Percentiles rank a stretch among this genome's conserved stretches.
phyloP scores from a whole-genome alignment of 2,888 invertebrate genomes.

The Trachelus iudaicus region DNA sequence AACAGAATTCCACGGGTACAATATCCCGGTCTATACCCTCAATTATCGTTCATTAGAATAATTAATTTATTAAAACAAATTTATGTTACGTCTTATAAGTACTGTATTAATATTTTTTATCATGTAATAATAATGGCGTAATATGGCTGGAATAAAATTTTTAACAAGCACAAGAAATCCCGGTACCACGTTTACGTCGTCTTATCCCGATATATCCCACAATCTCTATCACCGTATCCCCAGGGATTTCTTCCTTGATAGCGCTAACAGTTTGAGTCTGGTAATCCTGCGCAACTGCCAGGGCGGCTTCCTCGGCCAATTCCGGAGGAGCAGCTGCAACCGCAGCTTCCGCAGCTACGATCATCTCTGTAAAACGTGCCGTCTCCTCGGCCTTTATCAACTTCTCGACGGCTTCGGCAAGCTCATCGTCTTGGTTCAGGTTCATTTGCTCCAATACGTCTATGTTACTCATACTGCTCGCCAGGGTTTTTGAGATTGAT shows the following conservation, averaged over 20 bases:
- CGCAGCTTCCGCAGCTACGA: conserved; percentile 65
- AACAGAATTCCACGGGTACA: too few species aligned
- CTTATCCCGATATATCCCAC: conserved; percentile 67
- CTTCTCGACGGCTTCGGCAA: conserved; percentile 63
- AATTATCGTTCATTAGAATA: too few species aligned
- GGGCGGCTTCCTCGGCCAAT: conserved; percentile 66
- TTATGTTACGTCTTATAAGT: too few species aligned
- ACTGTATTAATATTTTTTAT: too few species aligned
- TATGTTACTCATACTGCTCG: conserved; percentile 34
- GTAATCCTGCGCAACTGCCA: conserved; percentile 60
- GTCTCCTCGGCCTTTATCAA: conserved; percentile 66
- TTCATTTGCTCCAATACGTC: conserved; percentile 31
- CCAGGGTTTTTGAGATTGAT: conserved; percentile 26
- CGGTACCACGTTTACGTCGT: conserved; percentile 50
- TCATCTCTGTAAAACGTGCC: conserved; percentile 64
- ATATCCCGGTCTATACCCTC: too few species aligned
- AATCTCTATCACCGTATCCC: conserved; percentile 64
- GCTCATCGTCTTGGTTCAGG: conserved; percentile 55
- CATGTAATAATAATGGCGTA: too few species aligned
- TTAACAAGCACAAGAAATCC: background rate
- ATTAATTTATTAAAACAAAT: too few species aligned
- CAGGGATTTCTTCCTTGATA: conserved; percentile 56
- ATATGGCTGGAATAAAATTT: too few species aligned
- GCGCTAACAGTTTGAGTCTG: conserved; percentile 56
- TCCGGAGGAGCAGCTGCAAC: conserved; percentile 64